Conservation (phyloP, 2,888 invertebrate species). For the Cordylochernes scorpioides region DNA sequence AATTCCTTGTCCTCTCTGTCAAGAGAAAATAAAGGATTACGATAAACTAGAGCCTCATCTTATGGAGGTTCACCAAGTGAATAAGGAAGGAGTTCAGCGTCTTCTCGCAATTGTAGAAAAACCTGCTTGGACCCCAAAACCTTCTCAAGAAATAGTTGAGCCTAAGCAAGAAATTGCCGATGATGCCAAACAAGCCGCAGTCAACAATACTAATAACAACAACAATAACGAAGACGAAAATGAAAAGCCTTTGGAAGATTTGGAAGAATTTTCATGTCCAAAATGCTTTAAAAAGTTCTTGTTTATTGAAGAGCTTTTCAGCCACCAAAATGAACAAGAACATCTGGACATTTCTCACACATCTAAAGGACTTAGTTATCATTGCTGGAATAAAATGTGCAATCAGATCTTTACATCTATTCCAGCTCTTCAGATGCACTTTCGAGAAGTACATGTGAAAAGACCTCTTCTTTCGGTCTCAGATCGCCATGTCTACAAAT, state of each 20-base stretch:
- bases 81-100: slow-evolving; percentile 50
- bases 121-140: slow-evolving; percentile 19
- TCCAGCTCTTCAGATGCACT: slow-evolving; percentile 53
- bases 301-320: slow-evolving; percentile 53
- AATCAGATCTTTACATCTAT: slow-evolving; percentile 57
- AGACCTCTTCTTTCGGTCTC: slow-evolving; percentile 36
- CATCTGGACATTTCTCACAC: slow-evolving; percentile 33
- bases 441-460: slow-evolving; percentile 29
- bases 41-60: slow-evolving; percentile 57
- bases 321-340: slow-evolving; percentile 60
- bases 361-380: slow-evolving; percentile 33
- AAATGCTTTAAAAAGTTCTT: slow-evolving; percentile 48
- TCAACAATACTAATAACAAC: slow-evolving; percentile 2
- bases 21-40: slow-evolving; percentile 59
- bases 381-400: slow-evolving; percentile 69
- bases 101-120: slow-evolving; percentile 63
- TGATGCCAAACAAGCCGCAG: slow-evolving; percentile 4
- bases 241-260: slow-evolving; percentile 6
- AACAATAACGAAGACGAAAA: slow-evolving; percentile 5
- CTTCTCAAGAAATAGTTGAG: not conserved
- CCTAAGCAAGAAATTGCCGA: slow-evolving; percentile 6
- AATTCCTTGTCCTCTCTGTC: slow-evolving; percentile 52
- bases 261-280: slow-evolving; percentile 32
- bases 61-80: slow-evolving; percentile 76
- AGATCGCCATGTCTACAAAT: slow-evolving; percentile 82